phyloP scores from a whole-genome alignment of 2,113 vertebrate genomes.

The Ariopsis seemanni region DNA sequence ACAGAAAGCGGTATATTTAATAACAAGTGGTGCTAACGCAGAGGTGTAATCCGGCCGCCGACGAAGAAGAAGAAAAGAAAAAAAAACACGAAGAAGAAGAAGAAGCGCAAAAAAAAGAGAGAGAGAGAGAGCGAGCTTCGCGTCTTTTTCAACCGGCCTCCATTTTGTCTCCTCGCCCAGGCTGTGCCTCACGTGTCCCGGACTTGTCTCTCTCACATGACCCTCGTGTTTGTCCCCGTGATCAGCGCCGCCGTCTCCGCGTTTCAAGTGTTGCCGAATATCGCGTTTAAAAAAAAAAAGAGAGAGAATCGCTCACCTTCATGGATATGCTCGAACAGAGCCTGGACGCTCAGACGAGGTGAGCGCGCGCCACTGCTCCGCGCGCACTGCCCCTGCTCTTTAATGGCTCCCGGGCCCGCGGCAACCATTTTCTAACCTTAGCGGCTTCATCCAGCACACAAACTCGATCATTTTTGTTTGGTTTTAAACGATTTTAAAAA shows the following conservation, averaged over 20 bases:
- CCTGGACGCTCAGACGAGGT: conserved; percentile 86
- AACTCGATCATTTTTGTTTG: background rate
- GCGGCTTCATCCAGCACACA: conserved; percentile 1
- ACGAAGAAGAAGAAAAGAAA: background rate
- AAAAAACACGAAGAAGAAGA: conserved; percentile 2
- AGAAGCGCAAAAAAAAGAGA: no score
- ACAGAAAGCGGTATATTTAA: background rate
- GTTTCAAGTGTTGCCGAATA: conserved; percentile 70
- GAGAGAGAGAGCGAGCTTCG: conserved; percentile 46
- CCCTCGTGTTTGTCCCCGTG: conserved; percentile 96
- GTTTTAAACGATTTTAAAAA: background rate
- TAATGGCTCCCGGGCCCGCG: conserved; percentile 33
- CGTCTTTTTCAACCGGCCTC: conserved; percentile 65
- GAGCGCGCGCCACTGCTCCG: conserved; percentile 67
- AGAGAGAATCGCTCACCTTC: conserved; percentile 60
- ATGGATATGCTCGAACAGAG: conserved; percentile 92
- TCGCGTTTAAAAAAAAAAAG: conserved; percentile 57
- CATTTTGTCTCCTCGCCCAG: conserved; percentile 71
- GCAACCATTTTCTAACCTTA: conserved; percentile 38
- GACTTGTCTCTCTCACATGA: conserved; percentile 87
- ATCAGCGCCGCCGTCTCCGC: conserved; percentile 81
- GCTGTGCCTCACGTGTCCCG: conserved; percentile 78
- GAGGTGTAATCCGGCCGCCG: conserved; percentile 24
- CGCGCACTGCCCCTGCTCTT: conserved; percentile 47
- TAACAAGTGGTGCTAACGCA: background rate